Evolutionary conservation across 1,140 invertebrate genomes (phyloP).

Genomic region (Oncopodura yosiiana): DNA sequence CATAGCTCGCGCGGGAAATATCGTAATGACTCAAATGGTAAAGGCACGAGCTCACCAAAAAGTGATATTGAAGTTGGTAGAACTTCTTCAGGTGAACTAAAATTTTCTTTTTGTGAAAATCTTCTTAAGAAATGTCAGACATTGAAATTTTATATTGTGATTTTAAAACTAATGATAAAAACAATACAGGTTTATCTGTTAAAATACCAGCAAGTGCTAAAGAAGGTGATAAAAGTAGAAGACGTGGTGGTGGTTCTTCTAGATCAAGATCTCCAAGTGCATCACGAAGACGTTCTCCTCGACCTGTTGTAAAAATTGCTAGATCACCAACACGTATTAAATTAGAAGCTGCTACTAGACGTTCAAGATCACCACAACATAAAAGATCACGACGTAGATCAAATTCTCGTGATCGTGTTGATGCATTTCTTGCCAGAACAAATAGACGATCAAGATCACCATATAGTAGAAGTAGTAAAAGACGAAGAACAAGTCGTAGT

Average conservation of each 20-base stretch:
- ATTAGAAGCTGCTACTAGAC: not conserved
- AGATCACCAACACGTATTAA: not conserved
- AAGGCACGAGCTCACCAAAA: no score
- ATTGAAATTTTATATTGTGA: no score
- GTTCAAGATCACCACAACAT: not conserved
- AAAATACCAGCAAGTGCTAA: not conserved
- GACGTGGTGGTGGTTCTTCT: not conserved
- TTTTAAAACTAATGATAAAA: no score
- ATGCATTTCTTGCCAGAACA: slow-evolving; percentile 21
- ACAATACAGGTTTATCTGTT: no score
- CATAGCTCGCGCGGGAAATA: not conserved
- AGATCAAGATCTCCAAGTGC: slow-evolving; percentile 7
- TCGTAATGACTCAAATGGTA: not conserved
- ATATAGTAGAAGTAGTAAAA: not conserved
- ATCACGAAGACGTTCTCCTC: not conserved
- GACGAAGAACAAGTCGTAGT: not conserved
- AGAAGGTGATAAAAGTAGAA: slow-evolving; percentile 3
- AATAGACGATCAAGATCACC: slow-evolving; percentile 13
- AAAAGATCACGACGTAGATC: not conserved
- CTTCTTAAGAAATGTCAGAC: no score
- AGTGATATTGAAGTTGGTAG: no score
- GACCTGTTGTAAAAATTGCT: not conserved
- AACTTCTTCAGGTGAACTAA: no score
- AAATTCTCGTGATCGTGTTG: slow-evolving; percentile 9
- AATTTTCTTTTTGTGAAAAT: no score